Evolutionary conservation across 2,797 vertebrate species (phyloP).

Genomic region (Acropternis orthonyx): DNA sequence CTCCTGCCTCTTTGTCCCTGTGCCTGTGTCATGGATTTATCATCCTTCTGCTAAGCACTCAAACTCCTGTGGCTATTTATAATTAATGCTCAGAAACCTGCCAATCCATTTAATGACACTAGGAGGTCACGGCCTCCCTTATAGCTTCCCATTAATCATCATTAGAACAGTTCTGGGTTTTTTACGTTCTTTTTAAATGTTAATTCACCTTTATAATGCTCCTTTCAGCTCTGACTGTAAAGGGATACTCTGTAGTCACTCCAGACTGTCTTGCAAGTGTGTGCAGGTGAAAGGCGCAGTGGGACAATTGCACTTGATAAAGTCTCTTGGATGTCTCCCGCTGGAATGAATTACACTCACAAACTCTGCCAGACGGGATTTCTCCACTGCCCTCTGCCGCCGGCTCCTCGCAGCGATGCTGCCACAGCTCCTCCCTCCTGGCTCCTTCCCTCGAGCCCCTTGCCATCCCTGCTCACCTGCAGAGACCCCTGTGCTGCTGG

Average conservation of each 20-base stretch:
- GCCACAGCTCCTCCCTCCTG: background rate
- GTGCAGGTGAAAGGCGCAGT: constrained; percentile 52
- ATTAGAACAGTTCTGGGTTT: constrained; percentile 77
- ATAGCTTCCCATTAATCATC: constrained; percentile 80
- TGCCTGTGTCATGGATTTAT: constrained; percentile 69
- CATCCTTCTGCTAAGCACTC: constrained; percentile 69
- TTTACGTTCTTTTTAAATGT: constrained; percentile 80
- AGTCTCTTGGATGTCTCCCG: constrained; percentile 48
- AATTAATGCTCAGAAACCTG: constrained; percentile 82
- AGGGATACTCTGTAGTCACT: constrained; percentile 63
- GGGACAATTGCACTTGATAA: constrained; percentile 55
- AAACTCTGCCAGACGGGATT: background rate
- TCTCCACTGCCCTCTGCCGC: constrained; percentile 37
- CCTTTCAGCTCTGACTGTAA: constrained; percentile 74
- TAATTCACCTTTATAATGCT: constrained; percentile 79
- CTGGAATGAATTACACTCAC: constrained; percentile 19
- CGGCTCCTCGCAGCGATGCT: background rate
- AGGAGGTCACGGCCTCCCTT: constrained; percentile 76
- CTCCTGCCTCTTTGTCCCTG: constrained; percentile 51
- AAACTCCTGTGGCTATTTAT: constrained; percentile 79
- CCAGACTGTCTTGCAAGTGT: constrained; percentile 8
- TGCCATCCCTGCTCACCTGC: background rate
- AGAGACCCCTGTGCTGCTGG: background rate
- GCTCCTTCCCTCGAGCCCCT: background rate
- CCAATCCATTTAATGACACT: constrained; percentile 81